Conservation (phyloP, 2,888 invertebrate genomes). For the Hirtodrosophila histrioides region DNA sequence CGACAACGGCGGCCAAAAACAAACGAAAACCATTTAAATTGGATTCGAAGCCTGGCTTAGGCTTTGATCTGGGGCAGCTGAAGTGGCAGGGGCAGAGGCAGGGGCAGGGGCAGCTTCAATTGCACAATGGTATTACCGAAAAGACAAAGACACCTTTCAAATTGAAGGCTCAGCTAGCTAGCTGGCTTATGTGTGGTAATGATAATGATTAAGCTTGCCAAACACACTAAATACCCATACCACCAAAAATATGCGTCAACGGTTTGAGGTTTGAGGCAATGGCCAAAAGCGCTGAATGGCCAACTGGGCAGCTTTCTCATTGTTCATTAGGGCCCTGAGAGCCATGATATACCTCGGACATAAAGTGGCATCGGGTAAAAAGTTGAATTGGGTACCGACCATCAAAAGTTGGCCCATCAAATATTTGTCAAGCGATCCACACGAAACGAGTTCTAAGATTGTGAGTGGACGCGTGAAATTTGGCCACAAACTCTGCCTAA, state of each 20-base stretch:
- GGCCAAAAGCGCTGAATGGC: not conserved
- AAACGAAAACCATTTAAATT: constrained; percentile 72
- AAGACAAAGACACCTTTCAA: constrained; percentile 71
- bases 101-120: constrained; percentile 45
- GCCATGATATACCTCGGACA: not conserved
- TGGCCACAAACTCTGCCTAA: constrained; percentile 38
- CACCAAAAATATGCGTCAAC: constrained; percentile 17
- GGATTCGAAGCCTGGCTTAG: constrained; percentile 44
- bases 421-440: constrained; percentile 49
- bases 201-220: constrained; percentile 70
- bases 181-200: constrained; percentile 68
- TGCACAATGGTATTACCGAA: constrained; percentile 39
- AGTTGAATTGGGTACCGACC: constrained; percentile 11
- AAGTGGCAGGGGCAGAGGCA: constrained; percentile 13
- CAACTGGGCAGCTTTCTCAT: constrained; percentile 33
- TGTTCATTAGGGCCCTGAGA: constrained; percentile 38
- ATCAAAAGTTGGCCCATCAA: constrained; percentile 37
- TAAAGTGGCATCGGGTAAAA: not conserved
- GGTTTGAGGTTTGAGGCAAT: constrained; percentile 1
- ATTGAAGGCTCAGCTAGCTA: constrained; percentile 56
- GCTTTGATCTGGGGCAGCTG: constrained; percentile 47
- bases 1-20: constrained; percentile 22
- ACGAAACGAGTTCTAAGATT: constrained; percentile 52
- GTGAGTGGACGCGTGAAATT: constrained; percentile 53
- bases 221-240: constrained; percentile 38